phyloP scores from a whole-genome alignment of 2,113 vertebrate genomes.

The Sylvietta virens region DNA sequence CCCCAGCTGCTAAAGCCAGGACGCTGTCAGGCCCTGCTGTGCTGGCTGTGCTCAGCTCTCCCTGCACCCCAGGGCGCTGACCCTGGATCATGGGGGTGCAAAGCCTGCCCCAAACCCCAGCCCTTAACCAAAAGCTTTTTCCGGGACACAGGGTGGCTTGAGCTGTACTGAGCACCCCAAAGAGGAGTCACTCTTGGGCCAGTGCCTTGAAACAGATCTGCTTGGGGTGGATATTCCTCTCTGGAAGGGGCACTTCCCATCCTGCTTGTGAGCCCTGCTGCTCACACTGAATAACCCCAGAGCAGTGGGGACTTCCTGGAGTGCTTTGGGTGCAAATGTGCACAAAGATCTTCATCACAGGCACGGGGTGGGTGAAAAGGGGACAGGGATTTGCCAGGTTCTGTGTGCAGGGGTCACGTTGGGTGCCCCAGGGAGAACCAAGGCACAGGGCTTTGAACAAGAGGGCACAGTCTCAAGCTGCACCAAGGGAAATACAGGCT shows the following conservation, averaged over 20 bases:
- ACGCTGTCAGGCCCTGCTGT: conserved; percentile 38
- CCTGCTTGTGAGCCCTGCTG: neutral
- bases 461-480: no score
- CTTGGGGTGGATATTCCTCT: conserved; percentile 16
- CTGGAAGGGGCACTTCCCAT: neutral
- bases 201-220: neutral
- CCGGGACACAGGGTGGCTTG: neutral
- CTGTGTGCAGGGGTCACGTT: neutral
- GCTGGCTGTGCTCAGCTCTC: conserved; percentile 6
- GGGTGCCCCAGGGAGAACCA: neutral
- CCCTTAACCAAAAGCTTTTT: conserved; percentile 23
- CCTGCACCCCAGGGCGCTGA: neutral
- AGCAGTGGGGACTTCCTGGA: neutral
- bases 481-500: no score
- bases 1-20: conserved; percentile 36
- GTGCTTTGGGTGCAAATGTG: neutral
- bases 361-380: neutral
- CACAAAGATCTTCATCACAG: neutral
- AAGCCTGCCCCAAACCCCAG: conserved; percentile 33
- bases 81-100: no score
- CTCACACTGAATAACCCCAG: neutral
- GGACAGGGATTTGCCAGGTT: neutral
- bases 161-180: conserved; percentile 12
- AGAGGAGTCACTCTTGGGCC: neutral
- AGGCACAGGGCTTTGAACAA: neutral